Percentiles rank a stretch among this genome's conserved stretches.
These are phyloP conservation scores for Temnothorax rugatulus DNA, from an alignment of 2,888 invertebrate species.

Conservation along the genomic window DNA sequence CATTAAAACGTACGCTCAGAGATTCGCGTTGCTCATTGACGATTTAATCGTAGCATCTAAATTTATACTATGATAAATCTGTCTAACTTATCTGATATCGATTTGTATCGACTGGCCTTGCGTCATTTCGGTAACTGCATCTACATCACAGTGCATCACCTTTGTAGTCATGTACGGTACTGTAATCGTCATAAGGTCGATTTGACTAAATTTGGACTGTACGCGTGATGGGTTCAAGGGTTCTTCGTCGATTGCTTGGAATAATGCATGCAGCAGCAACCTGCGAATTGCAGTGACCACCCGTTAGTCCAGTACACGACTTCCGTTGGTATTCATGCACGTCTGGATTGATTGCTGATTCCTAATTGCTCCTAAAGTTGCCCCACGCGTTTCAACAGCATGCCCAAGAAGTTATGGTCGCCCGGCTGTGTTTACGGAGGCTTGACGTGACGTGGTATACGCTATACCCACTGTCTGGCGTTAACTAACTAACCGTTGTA, in stretches of 20 bases:
- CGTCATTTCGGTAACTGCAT: background rate
- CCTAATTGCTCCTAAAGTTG: constrained; percentile 73
- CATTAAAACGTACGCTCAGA: background rate
- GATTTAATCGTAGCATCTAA: background rate
- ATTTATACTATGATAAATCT: constrained; percentile 2
- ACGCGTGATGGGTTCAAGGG: constrained; percentile 13
- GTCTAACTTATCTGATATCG: background rate
- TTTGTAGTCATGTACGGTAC: constrained; percentile 7
- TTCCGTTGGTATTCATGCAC: constrained; percentile 63
- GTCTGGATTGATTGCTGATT: constrained; percentile 75
- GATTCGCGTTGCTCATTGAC: constrained; percentile 3
- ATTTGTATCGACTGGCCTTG: background rate
- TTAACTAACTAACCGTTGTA: constrained; percentile 76
- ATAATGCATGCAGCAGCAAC: constrained; percentile 38
- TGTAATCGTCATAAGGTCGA: constrained; percentile 39
- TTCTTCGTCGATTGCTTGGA: constrained; percentile 49
- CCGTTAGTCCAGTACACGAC: constrained; percentile 29
- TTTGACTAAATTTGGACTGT: constrained; percentile 40
- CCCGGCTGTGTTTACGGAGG: constrained; percentile 71
- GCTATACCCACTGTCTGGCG: constrained; percentile 64
- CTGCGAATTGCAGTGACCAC: constrained; percentile 33
- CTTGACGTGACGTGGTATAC: constrained; percentile 69
- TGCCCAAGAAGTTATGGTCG: constrained; percentile 69
- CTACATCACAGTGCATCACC: background rate
- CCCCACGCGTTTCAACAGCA: constrained; percentile 64